Evolutionary conservation across 2,113 vertebrate genomes (phyloP).

Genomic region (Mystacornis crossleyi): DNA sequence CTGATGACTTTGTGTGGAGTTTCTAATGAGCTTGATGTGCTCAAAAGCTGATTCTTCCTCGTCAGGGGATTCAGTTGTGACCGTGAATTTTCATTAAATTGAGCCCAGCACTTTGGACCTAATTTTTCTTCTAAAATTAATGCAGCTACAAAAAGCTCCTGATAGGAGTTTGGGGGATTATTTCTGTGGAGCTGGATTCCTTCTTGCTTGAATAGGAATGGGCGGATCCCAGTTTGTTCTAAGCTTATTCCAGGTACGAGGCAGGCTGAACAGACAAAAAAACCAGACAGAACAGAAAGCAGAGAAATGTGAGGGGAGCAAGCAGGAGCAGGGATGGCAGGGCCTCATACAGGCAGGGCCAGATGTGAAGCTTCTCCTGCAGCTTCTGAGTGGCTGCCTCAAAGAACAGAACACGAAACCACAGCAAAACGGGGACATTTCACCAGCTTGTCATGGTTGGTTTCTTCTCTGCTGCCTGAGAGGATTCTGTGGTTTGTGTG

Average conservation of each 20-base stretch:
- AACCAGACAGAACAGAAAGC: background rate
- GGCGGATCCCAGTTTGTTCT: background rate
- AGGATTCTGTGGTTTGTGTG: background rate
- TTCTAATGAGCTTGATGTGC: conserved; percentile 11
- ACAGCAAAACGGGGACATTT: background rate
- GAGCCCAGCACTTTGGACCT: conserved; percentile 3
- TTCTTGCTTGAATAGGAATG: background rate
- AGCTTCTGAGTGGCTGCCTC: background rate
- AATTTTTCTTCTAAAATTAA: conserved; percentile 60
- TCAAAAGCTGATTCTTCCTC: conserved; percentile 20
- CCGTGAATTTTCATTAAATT: conserved; percentile 34
- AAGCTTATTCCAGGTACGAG: background rate
- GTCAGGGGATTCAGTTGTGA: background rate
- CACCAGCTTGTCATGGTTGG: background rate
- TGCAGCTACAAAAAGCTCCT: conserved; percentile 5
- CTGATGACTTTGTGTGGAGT: conserved; percentile 39
- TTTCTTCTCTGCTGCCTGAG: background rate
- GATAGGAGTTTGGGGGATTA: background rate
- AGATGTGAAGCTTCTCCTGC: background rate
- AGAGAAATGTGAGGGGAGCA: background rate
- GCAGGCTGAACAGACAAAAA: background rate
- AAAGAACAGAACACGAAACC: background rate
- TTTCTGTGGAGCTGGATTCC: background rate
- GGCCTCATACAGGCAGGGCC: background rate
- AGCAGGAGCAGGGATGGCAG: background rate